Evolutionary conservation across 1,140 invertebrate genomes (phyloP).

Genomic region (Bombus impatiens): DNA sequence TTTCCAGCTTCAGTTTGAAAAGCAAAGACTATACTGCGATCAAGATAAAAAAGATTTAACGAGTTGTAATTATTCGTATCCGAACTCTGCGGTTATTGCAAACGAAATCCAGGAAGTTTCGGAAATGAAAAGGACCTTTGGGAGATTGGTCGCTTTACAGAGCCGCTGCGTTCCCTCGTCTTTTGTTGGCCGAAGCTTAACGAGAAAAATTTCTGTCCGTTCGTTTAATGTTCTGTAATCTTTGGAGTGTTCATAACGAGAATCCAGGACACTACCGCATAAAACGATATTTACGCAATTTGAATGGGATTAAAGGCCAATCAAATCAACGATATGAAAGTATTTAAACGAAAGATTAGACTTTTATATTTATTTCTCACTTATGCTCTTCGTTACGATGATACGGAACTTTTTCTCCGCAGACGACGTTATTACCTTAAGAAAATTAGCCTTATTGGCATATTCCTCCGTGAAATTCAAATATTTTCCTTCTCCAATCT

Average conservation of each 20-base stretch:
- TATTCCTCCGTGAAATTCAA: not conserved
- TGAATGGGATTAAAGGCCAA: not conserved
- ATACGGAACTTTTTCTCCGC: not conserved
- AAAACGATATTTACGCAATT: not conserved
- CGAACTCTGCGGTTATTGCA: conserved; percentile 58
- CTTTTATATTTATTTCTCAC: not conserved
- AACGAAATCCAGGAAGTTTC: conserved; percentile 66
- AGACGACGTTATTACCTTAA: not conserved
- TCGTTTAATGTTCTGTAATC: not conserved
- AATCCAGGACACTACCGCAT: not conserved
- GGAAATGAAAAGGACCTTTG: conserved; percentile 22
- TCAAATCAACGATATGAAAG: not conserved
- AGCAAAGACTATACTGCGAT: not conserved
- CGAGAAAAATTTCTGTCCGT: conserved; percentile 1
- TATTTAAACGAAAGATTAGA: not conserved
- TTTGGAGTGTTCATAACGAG: not conserved
- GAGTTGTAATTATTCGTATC: conserved; percentile 74
- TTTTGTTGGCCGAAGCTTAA: conserved; percentile 21
- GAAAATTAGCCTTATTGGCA: conserved; percentile 10
- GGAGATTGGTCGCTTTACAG: conserved; percentile 9
- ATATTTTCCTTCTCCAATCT: not conserved
- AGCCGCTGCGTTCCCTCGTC: not conserved
- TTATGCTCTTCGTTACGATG: not conserved
- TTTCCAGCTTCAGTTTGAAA: not conserved
- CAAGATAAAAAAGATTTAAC: conserved; percentile 15